These are phyloP conservation scores for Sturnus vulgaris DNA, from an alignment of 2,113 vertebrate genomes.

Conservation along the genomic window DNA sequence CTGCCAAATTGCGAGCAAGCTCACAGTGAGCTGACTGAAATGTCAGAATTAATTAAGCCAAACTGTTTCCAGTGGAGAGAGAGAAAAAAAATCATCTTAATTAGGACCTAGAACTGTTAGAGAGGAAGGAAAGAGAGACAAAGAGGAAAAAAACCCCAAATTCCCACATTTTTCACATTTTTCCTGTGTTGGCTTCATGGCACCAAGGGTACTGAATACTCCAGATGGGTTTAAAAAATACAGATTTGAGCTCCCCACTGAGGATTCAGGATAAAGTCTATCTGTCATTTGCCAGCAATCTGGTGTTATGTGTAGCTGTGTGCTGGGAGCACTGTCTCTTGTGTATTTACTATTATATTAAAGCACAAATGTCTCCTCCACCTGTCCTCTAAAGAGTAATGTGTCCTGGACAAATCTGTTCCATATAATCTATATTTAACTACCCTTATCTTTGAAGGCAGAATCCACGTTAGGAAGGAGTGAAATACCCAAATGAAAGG, in stretches of 20 bases:
- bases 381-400: constrained; percentile 37
- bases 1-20: background rate
- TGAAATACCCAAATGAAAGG: background rate
- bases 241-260: constrained; percentile 20
- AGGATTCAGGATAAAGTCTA: constrained; percentile 43
- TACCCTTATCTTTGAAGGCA: background rate
- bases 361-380: constrained; percentile 49
- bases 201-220: background rate
- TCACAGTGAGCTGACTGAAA: constrained; percentile 14
- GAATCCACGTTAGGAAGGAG: background rate
- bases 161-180: background rate
- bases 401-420: constrained; percentile 24
- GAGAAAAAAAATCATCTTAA: background rate
- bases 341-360: constrained; percentile 40
- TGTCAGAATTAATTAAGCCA: constrained; percentile 50
- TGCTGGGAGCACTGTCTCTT: constrained; percentile 36
- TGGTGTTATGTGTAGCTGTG: background rate
- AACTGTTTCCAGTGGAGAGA: background rate
- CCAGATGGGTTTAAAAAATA: constrained; percentile 23
- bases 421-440: background rate
- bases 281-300: constrained; percentile 48
- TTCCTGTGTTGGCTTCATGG: constrained; percentile 5
- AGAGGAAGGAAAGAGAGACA: background rate
- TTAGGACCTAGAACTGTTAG: background rate
- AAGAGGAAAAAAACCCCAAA: background rate